phyloP scores from a whole-genome alignment of 2,888 invertebrate species.

The Pollenia amentaria region DNA sequence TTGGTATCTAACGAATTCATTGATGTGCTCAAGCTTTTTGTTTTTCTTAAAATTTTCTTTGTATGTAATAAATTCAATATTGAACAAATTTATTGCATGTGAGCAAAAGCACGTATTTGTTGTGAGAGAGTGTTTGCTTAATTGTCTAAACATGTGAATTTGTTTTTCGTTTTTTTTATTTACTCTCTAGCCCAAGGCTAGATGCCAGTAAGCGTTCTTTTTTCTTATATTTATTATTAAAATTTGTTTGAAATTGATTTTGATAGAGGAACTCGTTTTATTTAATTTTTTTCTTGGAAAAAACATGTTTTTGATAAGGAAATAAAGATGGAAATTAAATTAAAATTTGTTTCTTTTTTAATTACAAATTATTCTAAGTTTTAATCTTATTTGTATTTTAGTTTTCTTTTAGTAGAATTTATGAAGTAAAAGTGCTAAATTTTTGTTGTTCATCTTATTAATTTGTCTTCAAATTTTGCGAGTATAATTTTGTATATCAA shows the following conservation, averaged over 20 bases:
- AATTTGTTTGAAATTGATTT: slow-evolving; percentile 18
- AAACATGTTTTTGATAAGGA: not conserved
- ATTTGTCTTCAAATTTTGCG: slow-evolving; percentile 53
- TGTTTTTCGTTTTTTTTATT: not conserved
- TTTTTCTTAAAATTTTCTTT: slow-evolving; percentile 29
- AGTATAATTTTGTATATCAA: slow-evolving; percentile 56
- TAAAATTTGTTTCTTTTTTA: not conserved
- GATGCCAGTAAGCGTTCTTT: slow-evolving; percentile 2
- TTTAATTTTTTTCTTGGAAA: slow-evolving; percentile 46
- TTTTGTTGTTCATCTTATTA: slow-evolving; percentile 32
- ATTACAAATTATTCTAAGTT: slow-evolving; percentile 49
- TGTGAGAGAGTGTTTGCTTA: slow-evolving; percentile 50
- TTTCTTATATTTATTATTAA: slow-evolving; percentile 18
- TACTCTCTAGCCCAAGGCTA: not conserved
- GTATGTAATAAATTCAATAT: slow-evolving; percentile 53
- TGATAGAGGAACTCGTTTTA: slow-evolving; percentile 67
- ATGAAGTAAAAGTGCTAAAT: slow-evolving; percentile 62
- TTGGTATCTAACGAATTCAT: slow-evolving; percentile 48
- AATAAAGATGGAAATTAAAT: not conserved
- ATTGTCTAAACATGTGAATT: slow-evolving; percentile 21
- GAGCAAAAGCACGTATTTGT: not conserved
- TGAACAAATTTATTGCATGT: slow-evolving; percentile 57
- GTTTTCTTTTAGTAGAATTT: slow-evolving; percentile 40
- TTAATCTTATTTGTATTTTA: slow-evolving; percentile 29
- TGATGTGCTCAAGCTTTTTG: slow-evolving; percentile 64